These are phyloP conservation scores for Cebus imitator DNA, from an alignment of 2,113 vertebrate species.

Conservation along the genomic window DNA sequence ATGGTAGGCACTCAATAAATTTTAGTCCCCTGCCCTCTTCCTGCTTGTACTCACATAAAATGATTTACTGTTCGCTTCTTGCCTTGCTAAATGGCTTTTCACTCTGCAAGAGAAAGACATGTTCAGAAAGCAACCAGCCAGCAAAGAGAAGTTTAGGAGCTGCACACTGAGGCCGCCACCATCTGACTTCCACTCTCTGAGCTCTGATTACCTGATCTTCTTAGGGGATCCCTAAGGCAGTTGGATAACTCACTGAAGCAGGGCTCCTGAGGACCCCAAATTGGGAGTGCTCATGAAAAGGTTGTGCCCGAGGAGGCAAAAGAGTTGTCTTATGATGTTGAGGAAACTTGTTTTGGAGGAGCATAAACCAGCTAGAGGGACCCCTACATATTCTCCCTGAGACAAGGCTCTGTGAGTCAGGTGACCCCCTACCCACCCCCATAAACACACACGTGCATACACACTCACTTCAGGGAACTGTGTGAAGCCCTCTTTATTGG, in stretches of 20 bases:
- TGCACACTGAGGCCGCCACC: not conserved
- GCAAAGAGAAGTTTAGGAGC: not conserved
- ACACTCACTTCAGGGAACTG: not conserved
- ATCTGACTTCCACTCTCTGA: too few relatives aligned
- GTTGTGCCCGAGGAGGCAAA: not conserved
- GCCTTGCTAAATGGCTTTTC: not conserved
- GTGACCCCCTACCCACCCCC: not conserved
- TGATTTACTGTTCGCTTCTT: not conserved
- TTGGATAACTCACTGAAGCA: not conserved
- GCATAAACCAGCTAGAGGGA: not conserved
- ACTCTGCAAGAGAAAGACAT: conserved; percentile 35
- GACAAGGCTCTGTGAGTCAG: not conserved
- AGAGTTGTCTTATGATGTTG: not conserved
- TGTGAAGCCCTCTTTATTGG: not conserved
- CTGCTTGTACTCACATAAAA: conserved; percentile 50
- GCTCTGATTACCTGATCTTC: not conserved
- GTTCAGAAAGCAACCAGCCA: not conserved
- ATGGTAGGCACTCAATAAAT: not conserved
- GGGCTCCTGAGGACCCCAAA: not conserved
- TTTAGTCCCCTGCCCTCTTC: not conserved
- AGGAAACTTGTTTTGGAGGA: not conserved
- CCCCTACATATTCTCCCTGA: not conserved
- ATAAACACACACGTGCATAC: not conserved
- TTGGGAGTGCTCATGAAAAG: not conserved
- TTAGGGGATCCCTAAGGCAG: too few relatives aligned